Percentiles rank a stretch among this genome's conserved stretches.
These are phyloP conservation scores for Enteromius radiatus DNA, from an alignment of 2,797 vertebrate genomes.

Conservation along the genomic window DNA sequence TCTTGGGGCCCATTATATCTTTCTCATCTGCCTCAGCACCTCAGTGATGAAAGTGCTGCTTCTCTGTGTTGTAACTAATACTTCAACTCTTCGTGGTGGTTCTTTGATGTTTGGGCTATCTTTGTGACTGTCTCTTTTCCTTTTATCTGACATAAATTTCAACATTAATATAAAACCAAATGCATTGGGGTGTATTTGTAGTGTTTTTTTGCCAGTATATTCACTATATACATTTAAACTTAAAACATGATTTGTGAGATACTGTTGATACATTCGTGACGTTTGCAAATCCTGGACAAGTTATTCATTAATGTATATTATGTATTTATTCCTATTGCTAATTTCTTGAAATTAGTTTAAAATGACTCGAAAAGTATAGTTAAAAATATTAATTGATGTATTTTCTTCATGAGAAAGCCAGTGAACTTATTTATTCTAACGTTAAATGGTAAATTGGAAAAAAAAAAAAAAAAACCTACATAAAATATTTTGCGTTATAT, in stretches of 20 bases:
- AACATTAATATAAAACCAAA: constrained; percentile 84
- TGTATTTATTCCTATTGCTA: not conserved
- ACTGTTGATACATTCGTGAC: not conserved
- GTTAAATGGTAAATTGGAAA: not conserved
- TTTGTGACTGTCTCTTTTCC: constrained; percentile 77
- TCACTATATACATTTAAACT: not conserved
- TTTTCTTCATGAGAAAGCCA: constrained; percentile 70
- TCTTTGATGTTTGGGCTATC: constrained; percentile 79
- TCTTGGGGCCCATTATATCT: constrained; percentile 87
- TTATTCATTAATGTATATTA: not conserved
- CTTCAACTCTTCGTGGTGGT: constrained; percentile 77
- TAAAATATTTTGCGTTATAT: constrained; percentile 14
- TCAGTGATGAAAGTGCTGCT: constrained; percentile 81
- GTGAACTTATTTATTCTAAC: constrained; percentile 62
- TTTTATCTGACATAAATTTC: constrained; percentile 84
- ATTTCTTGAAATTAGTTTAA: not conserved
- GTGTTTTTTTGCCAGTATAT: constrained; percentile 6
- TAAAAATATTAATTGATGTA: not conserved
- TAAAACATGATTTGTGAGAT: not conserved
- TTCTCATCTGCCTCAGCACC: constrained; percentile 87
- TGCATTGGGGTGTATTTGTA: not conserved
- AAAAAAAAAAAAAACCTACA: not conserved
- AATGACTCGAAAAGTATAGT: not conserved
- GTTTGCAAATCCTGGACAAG: not conserved
- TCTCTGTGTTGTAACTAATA: constrained; percentile 85